Conservation (phyloP, 2,888 invertebrate species). For the Esperia sulphurella region DNA sequence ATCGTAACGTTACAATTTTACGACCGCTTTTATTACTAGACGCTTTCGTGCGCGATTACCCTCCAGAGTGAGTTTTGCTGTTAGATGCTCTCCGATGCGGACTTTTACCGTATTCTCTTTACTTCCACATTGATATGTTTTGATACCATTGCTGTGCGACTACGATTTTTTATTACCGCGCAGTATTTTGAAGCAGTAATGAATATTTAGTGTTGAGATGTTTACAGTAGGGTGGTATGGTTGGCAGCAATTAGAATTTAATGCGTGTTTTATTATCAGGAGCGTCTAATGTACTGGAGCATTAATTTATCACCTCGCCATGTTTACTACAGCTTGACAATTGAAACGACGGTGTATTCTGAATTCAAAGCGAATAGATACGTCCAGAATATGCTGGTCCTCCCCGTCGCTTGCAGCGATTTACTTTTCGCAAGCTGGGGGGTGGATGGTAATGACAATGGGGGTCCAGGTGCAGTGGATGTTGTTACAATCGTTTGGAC, state of each 20-base stretch:
- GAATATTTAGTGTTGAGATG: conserved; percentile 16
- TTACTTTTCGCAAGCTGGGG: conserved; percentile 19
- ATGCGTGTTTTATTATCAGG: conserved; percentile 75
- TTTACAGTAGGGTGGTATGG: conserved; percentile 23
- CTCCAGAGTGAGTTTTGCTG: conserved; percentile 78
- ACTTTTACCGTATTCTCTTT: conserved; percentile 36
- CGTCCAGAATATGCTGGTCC: conserved; percentile 39
- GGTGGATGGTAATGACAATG: conserved; percentile 27
- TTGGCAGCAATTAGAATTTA: conserved; percentile 74
- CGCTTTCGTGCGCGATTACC: conserved; percentile 79
- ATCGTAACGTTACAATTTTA: conserved; percentile 77
- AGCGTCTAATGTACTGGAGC: conserved; percentile 72
- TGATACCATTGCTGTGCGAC: conserved; percentile 41
- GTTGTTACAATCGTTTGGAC: conserved; percentile 67
- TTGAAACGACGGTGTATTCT: conserved; percentile 68
- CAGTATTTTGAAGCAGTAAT: conserved; percentile 22
- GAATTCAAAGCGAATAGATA: conserved; percentile 49
- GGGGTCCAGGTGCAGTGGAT: conserved; percentile 45
- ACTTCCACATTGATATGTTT: conserved; percentile 27
- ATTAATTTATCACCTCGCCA: conserved; percentile 75
- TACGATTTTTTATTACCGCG: not conserved
- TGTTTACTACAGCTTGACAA: conserved; percentile 73
- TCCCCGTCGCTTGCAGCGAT: conserved; percentile 26
- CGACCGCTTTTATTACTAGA: conserved; percentile 76
- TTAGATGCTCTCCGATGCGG: conserved; percentile 59